Percentiles rank a stretch among this genome's conserved stretches.
Conservation (phyloP, 2,888 invertebrate genomes). For the Drosophila affinis region DNA sequence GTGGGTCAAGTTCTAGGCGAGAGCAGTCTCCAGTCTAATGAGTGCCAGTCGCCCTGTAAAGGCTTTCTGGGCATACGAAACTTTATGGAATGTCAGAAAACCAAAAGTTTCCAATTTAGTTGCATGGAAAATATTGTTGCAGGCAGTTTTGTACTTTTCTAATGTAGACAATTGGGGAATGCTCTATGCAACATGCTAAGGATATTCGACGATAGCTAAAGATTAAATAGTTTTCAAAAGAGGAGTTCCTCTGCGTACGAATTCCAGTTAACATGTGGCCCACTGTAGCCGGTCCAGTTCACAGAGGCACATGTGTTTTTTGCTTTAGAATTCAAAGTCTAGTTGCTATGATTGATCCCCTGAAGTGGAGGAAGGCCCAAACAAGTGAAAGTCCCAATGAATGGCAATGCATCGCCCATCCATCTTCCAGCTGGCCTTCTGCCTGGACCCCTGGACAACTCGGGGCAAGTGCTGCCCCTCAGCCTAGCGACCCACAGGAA, state of each 20-base stretch:
- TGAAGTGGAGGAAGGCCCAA: background rate
- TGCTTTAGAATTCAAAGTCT: background rate
- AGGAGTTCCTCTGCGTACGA: no score
- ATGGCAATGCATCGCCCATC: conserved; percentile 8
- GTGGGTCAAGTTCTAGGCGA: conserved; percentile 18
- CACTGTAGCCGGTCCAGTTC: no score
- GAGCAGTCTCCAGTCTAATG: conserved; percentile 47
- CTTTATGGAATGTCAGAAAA: conserved; percentile 47
- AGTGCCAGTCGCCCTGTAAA: conserved; percentile 45
- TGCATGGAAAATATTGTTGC: conserved; percentile 32
- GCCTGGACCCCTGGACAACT: conserved; percentile 6
- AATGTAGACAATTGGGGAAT: background rate
- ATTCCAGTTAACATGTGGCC: no score
- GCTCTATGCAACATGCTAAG: background rate
- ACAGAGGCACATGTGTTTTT: no score
- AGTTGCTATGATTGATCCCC: background rate
- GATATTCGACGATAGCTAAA: background rate
- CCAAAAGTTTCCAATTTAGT: conserved; percentile 41
- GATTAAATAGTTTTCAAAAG: no score
- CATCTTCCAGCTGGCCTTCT: background rate
- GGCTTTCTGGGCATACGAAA: conserved; percentile 48
- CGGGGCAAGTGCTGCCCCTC: background rate
- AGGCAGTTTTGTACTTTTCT: background rate
- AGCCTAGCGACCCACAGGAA: conserved; percentile 16
- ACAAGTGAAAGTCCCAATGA: background rate